These are phyloP conservation scores for Synergus gifuensis DNA, from an alignment of 2,888 invertebrate genomes.

Conservation along the genomic window DNA sequence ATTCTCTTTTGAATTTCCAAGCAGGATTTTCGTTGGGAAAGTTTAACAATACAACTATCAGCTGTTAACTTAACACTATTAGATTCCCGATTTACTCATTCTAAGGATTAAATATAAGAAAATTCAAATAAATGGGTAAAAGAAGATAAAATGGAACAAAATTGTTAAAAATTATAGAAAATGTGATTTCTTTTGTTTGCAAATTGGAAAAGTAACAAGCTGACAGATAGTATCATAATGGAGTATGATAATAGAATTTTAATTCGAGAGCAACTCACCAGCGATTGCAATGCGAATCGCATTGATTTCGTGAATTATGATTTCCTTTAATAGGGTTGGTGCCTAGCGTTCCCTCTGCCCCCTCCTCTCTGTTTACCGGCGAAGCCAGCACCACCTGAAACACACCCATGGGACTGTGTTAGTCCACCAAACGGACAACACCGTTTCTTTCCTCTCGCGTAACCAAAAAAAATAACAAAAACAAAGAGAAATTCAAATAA, in stretches of 20 bases:
- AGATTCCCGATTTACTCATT: too few relatives aligned
- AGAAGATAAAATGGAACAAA: not conserved
- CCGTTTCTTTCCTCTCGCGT: not conserved
- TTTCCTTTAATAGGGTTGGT: constrained; percentile 89
- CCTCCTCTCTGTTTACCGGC: constrained; percentile 91
- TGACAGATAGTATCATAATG: not conserved
- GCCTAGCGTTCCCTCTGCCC: constrained; percentile 86
- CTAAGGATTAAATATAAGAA: not conserved
- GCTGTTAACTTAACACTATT: not conserved
- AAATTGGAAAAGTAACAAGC: not conserved
- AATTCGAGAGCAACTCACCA: constrained; percentile 70
- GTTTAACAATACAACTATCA: not conserved
- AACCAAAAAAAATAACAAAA: not conserved
- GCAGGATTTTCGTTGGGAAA: not conserved
- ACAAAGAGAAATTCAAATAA: not conserved
- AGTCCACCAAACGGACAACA: constrained; percentile 56
- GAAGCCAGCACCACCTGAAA: constrained; percentile 82
- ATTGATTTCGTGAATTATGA: constrained; percentile 75
- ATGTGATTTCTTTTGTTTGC: not conserved
- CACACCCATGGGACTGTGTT: constrained; percentile 73
- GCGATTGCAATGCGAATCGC: constrained; percentile 74
- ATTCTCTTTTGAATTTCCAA: not conserved
- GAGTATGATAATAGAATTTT: not conserved
- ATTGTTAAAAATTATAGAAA: not conserved
- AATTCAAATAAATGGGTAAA: not conserved